Conservation (phyloP, 2,797 vertebrate species). For the Capromys pilorides region DNA sequence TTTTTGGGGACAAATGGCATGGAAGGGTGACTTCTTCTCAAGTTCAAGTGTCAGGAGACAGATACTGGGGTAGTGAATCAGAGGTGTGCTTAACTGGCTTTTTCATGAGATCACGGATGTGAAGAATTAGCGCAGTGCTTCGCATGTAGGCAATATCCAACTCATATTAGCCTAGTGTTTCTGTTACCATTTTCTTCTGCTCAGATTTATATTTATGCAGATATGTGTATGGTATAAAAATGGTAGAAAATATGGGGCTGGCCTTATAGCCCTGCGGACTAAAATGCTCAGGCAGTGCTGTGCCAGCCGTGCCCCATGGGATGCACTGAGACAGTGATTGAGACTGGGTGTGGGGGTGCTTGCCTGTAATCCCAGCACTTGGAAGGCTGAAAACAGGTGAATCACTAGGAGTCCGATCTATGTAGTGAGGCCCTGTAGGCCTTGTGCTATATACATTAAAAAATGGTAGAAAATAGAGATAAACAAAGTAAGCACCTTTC, state of each 20-base stretch:
- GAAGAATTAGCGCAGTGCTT: neutral
- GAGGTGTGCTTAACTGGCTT: neutral
- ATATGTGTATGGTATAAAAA: neutral
- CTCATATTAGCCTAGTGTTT: constrained; percentile 36
- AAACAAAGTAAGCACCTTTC: neutral
- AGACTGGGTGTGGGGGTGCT: no score
- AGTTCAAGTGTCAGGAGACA: neutral
- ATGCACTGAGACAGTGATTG: no score
- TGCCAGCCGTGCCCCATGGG: no score
- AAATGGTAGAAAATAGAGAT: neutral
- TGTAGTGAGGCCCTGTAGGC: no score
- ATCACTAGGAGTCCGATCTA: no score
- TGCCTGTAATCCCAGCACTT: no score
- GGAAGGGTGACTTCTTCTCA: neutral
- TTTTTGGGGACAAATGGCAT: fast-evolving
- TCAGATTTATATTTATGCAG: neutral
- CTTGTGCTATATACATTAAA: neutral
- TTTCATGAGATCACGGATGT: neutral
- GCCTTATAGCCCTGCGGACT: no score
- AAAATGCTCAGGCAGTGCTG: no score
- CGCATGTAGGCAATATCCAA: neutral
- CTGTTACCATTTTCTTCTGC: neutral
- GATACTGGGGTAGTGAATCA: neutral
- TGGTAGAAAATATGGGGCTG: no score
- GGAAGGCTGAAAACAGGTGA: no score